A percentile compares a stretch with the other conserved stretches of the same genome.
Evolutionary conservation across 2,888 invertebrate genomes (phyloP).

Genomic region (Chloroclysta siterata): DNA sequence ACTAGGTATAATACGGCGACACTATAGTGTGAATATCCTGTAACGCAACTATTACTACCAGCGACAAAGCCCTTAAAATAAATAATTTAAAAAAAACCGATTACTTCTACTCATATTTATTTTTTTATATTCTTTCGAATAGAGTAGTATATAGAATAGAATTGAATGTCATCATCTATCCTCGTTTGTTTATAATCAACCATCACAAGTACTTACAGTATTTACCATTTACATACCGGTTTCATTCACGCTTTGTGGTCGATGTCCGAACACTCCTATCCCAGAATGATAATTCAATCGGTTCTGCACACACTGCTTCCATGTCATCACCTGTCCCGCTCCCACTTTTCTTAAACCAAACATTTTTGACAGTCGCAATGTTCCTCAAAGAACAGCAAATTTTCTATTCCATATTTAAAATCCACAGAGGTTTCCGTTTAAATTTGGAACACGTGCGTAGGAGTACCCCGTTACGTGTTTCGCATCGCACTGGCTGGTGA

Average conservation of each 20-base stretch:
- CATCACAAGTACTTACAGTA: slow-evolving; percentile 5
- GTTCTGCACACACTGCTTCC: slow-evolving; percentile 54
- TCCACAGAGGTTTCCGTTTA: slow-evolving; percentile 52
- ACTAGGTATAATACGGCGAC: too few relatives aligned
- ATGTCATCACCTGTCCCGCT: slow-evolving; percentile 60
- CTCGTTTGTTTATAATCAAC: background rate
- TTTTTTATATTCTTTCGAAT: too few relatives aligned
- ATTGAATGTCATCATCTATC: too few relatives aligned
- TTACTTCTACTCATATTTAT: too few relatives aligned
- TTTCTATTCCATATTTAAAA: slow-evolving; percentile 43
- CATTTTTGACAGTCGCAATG: slow-evolving; percentile 55
- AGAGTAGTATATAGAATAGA: too few relatives aligned
- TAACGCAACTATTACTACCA: too few relatives aligned
- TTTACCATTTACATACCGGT: slow-evolving; percentile 59
- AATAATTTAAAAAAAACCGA: too few relatives aligned
- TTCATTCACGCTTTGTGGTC: slow-evolving; percentile 69
- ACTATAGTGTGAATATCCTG: too few relatives aligned
- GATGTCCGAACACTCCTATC: slow-evolving; percentile 86
- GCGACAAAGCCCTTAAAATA: too few relatives aligned
- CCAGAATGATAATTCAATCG: slow-evolving; percentile 82
- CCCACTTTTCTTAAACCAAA: slow-evolving; percentile 60
- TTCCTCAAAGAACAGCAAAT: too few relatives aligned
- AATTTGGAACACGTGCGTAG: slow-evolving; percentile 61
- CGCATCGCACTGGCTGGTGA: slow-evolving; percentile 52
- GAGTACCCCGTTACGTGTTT: slow-evolving; percentile 56